These are phyloP conservation scores for Hydrozoanthus gracilis DNA, from an alignment of 92 coral and sea anemone species.

Conservation along the genomic window DNA sequence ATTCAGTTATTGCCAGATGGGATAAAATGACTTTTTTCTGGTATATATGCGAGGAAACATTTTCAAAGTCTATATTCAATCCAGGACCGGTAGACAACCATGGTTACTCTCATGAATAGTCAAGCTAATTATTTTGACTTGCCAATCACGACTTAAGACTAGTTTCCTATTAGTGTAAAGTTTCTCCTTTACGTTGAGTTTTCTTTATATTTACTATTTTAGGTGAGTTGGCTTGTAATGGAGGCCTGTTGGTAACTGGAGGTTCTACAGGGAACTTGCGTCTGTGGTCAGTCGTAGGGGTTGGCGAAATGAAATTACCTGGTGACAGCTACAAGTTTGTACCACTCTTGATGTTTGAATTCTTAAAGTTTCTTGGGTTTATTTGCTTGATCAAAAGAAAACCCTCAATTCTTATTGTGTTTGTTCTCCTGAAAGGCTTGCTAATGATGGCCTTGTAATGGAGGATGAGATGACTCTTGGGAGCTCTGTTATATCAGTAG, in stretches of 20 bases:
- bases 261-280: conserved; percentile 84
- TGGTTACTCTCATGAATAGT: no score
- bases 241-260: conserved; percentile 89
- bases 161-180: no score
- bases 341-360: background rate
- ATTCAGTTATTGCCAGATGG: no score
- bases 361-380: background rate
- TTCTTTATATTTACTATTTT: background rate
- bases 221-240: conserved; percentile 78
- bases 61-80: no score
- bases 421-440: conserved; percentile 58
- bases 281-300: conserved; percentile 95
- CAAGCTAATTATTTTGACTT: no score
- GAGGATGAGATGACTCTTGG: conserved; percentile 97
- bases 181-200: background rate
- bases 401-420: no score
- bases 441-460: conserved; percentile 93
- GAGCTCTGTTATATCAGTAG: conserved; percentile 81
- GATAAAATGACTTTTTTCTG: no score
- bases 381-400: background rate
- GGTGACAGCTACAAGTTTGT: conserved; percentile 88
- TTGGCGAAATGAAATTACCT: conserved; percentile 86
- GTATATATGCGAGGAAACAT: no score
- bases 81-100: no score
- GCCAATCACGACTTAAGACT: no score